phyloP scores from a whole-genome alignment of 2,797 vertebrate genomes.

The Podarcis lilfordi region DNA sequence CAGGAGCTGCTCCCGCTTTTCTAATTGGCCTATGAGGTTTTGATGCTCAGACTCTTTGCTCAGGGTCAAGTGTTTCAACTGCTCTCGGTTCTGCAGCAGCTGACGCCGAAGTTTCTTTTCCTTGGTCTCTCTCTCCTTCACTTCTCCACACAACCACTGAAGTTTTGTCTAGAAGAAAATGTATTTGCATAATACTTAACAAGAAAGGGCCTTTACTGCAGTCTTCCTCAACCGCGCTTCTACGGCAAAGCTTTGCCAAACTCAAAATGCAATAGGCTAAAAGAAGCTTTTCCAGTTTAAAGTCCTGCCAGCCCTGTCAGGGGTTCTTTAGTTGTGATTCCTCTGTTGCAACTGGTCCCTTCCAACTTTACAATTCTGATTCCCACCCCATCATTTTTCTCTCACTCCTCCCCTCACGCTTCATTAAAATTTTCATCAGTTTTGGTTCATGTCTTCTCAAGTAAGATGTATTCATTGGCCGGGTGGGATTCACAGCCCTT shows the following conservation, averaged over 20 bases:
- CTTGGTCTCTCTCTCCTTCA: slow-evolving; percentile 82
- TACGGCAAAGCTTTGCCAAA: neutral
- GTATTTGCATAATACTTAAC: neutral
- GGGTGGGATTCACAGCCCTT: neutral
- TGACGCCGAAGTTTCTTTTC: slow-evolving; percentile 81
- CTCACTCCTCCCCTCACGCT: too few species aligned
- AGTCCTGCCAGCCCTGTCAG: neutral
- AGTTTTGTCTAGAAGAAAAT: slow-evolving; percentile 83
- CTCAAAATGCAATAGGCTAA: neutral
- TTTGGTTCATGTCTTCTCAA: neutral
- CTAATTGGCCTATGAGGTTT: slow-evolving; percentile 83
- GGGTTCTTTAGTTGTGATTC: too few species aligned
- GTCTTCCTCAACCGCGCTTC: neutral
- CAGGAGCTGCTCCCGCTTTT: slow-evolving; percentile 87
- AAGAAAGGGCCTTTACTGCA: slow-evolving; percentile 18
- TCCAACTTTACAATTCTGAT: too few species aligned
- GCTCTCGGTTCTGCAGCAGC: slow-evolving; percentile 82
- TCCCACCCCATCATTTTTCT: neutral
- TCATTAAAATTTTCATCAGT: neutral
- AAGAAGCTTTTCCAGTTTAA: neutral
- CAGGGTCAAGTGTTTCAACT: slow-evolving; percentile 82
- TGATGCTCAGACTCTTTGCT: slow-evolving; percentile 83
- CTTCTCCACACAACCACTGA: slow-evolving; percentile 91
- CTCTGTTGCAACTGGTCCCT: too few species aligned
- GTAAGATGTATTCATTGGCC: neutral